Percentiles rank a stretch among this genome's conserved stretches.
phyloP scores from a whole-genome alignment of 2,888 invertebrate genomes.

The Yponomeuta malinellus region DNA sequence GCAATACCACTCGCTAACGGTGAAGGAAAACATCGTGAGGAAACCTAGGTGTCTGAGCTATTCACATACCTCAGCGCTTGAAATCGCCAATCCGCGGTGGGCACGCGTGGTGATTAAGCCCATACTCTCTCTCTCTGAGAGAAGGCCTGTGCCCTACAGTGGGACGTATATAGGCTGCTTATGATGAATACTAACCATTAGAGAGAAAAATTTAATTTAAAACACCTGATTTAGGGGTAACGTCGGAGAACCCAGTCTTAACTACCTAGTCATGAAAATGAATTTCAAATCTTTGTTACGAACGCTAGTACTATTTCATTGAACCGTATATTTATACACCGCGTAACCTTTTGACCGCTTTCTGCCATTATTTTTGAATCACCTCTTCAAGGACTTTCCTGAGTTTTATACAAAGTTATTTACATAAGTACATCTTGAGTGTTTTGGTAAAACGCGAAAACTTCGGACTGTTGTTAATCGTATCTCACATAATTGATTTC shows the following conservation, averaged over 20 bases:
- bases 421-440: background rate
- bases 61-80: too few relatives aligned
- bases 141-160: too few relatives aligned
- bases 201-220: too few relatives aligned
- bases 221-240: too few relatives aligned
- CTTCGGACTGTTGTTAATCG: background rate
- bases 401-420: background rate
- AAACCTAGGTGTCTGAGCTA: too few relatives aligned
- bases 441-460: background rate
- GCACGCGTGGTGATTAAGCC: too few relatives aligned
- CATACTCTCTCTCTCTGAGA: too few relatives aligned
- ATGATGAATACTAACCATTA: too few relatives aligned
- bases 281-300: background rate
- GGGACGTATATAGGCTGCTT: too few relatives aligned
- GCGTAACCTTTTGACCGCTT: background rate
- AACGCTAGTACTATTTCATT: background rate
- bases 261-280: background rate
- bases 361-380: background rate
- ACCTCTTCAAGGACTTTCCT: background rate
- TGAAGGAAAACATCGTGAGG: too few relatives aligned
- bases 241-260: background rate
- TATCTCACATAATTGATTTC: background rate
- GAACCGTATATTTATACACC: slow-evolving; percentile 8
- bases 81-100: too few relatives aligned
- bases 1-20: too few relatives aligned